A percentile compares a stretch with the other conserved stretches of the same genome.
phyloP scores from a whole-genome alignment of 1,140 invertebrate species.

The Diorhabda sublineata region DNA sequence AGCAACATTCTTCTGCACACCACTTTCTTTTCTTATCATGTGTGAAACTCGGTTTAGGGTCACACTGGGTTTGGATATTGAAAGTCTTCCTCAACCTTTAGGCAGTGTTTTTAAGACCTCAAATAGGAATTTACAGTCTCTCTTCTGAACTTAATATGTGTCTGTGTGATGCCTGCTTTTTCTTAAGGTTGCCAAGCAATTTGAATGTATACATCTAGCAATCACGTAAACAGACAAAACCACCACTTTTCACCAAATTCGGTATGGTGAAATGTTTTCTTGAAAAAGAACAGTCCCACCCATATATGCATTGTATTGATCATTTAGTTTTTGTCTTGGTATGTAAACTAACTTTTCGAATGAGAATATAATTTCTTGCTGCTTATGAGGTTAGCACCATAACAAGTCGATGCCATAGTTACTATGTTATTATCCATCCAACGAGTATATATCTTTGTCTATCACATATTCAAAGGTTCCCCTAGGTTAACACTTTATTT shows the following conservation, averaged over 20 bases:
- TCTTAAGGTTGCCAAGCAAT: constrained; percentile 41
- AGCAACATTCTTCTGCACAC: constrained; percentile 16
- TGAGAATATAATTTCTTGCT: constrained; percentile 42
- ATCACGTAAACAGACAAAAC: constrained; percentile 40
- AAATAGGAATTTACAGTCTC: constrained; percentile 32
- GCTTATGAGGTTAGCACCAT: constrained; percentile 26
- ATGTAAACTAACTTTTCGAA: constrained; percentile 41
- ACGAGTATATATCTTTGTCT: constrained; percentile 11
- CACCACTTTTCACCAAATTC: constrained; percentile 41
- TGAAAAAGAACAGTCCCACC: constrained; percentile 40
- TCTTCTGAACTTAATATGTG: constrained; percentile 32
- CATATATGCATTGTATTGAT: constrained; percentile 44
- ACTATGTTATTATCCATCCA: constrained; percentile 38
- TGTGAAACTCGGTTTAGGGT: constrained; percentile 13
- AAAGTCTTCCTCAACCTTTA: constrained; percentile 9
- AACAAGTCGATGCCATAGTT: constrained; percentile 30
- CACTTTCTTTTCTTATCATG: constrained; percentile 11
- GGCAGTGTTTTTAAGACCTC: constrained; percentile 20
- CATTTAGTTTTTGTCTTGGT: constrained; percentile 40
- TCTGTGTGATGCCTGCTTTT: constrained; percentile 23
- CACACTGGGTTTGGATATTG: constrained; percentile 10
- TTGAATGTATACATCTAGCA: constrained; percentile 37
- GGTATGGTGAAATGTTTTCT: constrained; percentile 8
- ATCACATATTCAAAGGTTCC: constrained; percentile 1
- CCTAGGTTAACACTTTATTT: not conserved